A percentile compares a stretch with the other conserved stretches of the same genome.
phyloP scores from a whole-genome alignment of 2,888 invertebrate genomes.

The Slavum lentiscoides region DNA sequence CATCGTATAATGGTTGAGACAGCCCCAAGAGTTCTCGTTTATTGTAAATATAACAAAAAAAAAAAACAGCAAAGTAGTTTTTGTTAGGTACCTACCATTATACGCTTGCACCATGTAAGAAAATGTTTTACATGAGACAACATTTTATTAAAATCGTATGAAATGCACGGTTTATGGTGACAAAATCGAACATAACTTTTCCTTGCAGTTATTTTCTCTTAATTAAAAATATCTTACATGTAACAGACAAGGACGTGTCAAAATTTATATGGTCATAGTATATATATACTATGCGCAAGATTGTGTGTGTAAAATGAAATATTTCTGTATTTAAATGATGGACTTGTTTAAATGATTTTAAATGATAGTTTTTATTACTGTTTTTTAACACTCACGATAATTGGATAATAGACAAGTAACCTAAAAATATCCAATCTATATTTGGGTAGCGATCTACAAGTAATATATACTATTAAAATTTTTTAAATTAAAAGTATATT shows the following conservation, averaged over 20 bases:
- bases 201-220: neutral
- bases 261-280: no score
- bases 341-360: no score
- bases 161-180: neutral
- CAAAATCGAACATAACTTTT: slow-evolving; percentile 6
- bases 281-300: neutral
- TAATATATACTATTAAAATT: no score
- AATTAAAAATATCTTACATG: neutral
- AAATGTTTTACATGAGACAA: slow-evolving; percentile 21
- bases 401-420: no score
- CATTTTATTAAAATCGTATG: slow-evolving; percentile 16
- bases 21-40: neutral
- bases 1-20: neutral
- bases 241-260: neutral
- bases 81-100: neutral
- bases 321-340: no score
- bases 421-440: no score
- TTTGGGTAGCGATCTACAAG: no score
- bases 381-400: no score
- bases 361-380: no score
- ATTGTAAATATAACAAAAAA: slow-evolving; percentile 7
- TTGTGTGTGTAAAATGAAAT: neutral
- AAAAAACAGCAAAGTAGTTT: neutral
- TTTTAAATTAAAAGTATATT: no score
- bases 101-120: neutral